A percentile compares a stretch with the other conserved stretches of the same genome.
Evolutionary conservation across 2,113 vertebrate species (phyloP).

Genomic region (Corythornis madagascariensis): DNA sequence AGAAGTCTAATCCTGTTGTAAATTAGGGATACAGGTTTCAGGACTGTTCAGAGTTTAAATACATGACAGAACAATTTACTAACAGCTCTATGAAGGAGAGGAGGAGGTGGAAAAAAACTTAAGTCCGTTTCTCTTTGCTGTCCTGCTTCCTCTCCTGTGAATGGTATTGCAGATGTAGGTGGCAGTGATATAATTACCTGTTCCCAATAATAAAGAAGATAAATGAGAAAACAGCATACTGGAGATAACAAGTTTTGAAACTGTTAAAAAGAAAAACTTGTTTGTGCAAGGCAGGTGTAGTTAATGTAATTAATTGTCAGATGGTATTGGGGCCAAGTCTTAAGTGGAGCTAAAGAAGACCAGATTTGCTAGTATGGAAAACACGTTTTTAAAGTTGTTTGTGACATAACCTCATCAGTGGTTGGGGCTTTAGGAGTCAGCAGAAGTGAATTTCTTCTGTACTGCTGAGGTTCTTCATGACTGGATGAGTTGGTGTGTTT

Average conservation of each 20-base stretch:
- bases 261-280: neutral
- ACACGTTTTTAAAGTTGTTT: neutral
- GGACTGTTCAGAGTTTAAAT: neutral
- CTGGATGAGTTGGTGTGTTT: neutral
- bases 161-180: neutral
- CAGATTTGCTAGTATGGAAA: neutral
- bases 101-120: neutral
- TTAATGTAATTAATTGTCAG: neutral
- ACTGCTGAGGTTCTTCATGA: neutral
- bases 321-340: neutral
- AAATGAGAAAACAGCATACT: neutral
- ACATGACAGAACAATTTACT: neutral
- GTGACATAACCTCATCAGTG: neutral
- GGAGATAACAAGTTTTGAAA: neutral
- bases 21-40: neutral
- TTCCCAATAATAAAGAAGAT: neutral
- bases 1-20: neutral
- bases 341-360: neutral
- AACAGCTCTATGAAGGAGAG: neutral
- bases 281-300: neutral
- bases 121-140: neutral
- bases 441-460: neutral
- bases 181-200: neutral
- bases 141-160: neutral
- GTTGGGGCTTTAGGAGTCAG: neutral